Base-by-base conservation (phyloP, 2,888 invertebrate species). In the Aphidius colemani region DNA sequence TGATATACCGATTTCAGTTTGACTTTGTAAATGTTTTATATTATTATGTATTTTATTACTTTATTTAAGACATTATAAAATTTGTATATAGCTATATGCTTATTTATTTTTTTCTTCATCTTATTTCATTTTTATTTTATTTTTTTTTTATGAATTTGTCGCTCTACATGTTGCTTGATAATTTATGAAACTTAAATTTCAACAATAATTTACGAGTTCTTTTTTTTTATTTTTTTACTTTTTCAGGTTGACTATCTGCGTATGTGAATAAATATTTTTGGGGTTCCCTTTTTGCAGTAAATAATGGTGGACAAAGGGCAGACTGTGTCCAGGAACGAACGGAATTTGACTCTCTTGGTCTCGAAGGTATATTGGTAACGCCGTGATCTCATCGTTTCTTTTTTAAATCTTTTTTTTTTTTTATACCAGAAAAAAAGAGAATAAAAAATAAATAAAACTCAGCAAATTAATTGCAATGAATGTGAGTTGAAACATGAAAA, bases 101-200 rank as follows among this genome's bases (percentile, higher is more conserved):
- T 30, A 30, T 30, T 30, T 30, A 30, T 30, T 5, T 30, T 30
- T 30, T 5, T 30, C 5, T 30, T 2, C 30, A 5, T 30, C 30
- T 30, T 30, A 30, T 30, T 30, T 30, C 30, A 30, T 30, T 30
- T 18, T 30, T 30, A 30, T 30, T 30, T 30, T 30, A 1, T 30
- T 30, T 30, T 30, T 30, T 30, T 30, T 30, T 1, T 30, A 30
- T 74, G 74, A 76, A 76, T 76, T 76, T 76, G 76, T 75, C 76
- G 76, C 75, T 76, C 76, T 75, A 76, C 76, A 76, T 76, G 76
- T 75, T 71, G 73, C 70, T 70, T 46, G 61, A 68, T 70, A 75
- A 76, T 76, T 76, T 76, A 76, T 76, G 76, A 75, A 75, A 75
- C 72, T 71, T 72, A 70, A 68, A 70, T 69, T 48, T 55, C 69